phyloP scores from a whole-genome alignment of 2,113 vertebrate species.

The Emydocephalus ijimae region DNA sequence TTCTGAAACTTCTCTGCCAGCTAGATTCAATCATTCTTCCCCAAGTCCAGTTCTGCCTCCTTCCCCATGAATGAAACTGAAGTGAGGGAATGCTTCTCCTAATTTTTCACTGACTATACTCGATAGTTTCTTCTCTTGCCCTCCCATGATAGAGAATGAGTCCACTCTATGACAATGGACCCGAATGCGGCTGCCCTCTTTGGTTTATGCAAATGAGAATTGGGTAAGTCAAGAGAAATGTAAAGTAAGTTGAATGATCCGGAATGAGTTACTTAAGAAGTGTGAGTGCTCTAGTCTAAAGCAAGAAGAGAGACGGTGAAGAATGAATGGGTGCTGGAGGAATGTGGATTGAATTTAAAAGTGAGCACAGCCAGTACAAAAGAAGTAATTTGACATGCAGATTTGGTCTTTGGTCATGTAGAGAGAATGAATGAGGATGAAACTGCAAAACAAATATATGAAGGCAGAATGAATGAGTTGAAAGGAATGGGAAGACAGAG shows the following conservation, averaged over 20 bases:
- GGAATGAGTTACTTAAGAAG: not conserved
- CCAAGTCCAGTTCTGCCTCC: not conserved
- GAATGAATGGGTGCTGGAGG: not conserved
- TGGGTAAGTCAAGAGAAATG: not conserved
- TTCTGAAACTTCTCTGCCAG: not conserved
- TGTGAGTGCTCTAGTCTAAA: not conserved
- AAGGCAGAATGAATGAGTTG: not conserved
- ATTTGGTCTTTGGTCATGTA: not conserved
- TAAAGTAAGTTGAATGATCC: not conserved
- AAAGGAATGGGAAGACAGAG: not conserved
- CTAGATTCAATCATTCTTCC: not conserved
- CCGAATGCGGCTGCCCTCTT: not conserved
- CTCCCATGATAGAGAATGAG: not conserved
- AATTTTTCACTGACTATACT: not conserved
- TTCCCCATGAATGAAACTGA: not conserved
- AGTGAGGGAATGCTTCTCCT: not conserved
- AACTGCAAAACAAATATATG: not conserved
- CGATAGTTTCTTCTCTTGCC: not conserved
- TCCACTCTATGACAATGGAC: not conserved
- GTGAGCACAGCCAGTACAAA: not conserved
- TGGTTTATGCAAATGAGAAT: not conserved
- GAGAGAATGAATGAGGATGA: not conserved
- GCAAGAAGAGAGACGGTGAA: not conserved
- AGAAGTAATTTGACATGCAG: not conserved
- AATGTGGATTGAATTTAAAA: not conserved